Evolutionary conservation across 2,797 vertebrate genomes (phyloP).

Genomic region (Sardinella longiceps): DNA sequence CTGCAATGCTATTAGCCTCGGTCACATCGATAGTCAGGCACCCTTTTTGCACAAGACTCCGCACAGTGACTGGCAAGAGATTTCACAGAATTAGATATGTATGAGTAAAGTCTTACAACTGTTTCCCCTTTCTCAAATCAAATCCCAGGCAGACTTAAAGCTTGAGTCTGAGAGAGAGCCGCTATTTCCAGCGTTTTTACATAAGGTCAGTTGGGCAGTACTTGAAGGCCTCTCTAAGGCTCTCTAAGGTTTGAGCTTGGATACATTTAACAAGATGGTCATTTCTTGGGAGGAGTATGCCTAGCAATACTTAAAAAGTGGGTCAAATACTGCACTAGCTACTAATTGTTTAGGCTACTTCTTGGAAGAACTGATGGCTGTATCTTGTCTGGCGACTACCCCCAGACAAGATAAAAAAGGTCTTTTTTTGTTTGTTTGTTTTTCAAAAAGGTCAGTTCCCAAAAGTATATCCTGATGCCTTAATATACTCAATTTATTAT

Average conservation of each 20-base stretch:
- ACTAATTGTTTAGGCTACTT: not conserved
- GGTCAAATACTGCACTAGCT: not conserved
- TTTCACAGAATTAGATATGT: not conserved
- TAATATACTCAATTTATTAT: no score
- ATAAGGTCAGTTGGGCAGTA: slow-evolving; percentile 33
- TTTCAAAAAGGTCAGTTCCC: not conserved
- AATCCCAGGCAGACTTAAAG: slow-evolving; percentile 34
- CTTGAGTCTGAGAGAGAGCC: slow-evolving; percentile 20
- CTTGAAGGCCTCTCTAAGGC: not conserved
- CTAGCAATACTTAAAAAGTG: not conserved
- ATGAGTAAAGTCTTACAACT: not conserved
- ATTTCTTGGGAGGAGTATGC: not conserved
- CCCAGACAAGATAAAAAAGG: not conserved
- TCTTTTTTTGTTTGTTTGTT: no score
- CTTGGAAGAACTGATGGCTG: not conserved
- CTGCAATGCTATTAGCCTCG: not conserved
- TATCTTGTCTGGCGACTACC: not conserved
- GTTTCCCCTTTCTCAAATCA: not conserved
- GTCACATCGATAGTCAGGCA: not conserved
- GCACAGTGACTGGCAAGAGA: not conserved
- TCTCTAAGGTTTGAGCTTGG: not conserved
- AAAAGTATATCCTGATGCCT: no score
- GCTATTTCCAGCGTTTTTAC: slow-evolving; percentile 46
- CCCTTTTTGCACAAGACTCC: not conserved
- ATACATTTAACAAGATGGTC: not conserved